Evolutionary conservation across 1,140 invertebrate genomes (phyloP), one percentile per base, ranked within the genome.

Genomic region (Meloidogyne floridensis): DNA sequence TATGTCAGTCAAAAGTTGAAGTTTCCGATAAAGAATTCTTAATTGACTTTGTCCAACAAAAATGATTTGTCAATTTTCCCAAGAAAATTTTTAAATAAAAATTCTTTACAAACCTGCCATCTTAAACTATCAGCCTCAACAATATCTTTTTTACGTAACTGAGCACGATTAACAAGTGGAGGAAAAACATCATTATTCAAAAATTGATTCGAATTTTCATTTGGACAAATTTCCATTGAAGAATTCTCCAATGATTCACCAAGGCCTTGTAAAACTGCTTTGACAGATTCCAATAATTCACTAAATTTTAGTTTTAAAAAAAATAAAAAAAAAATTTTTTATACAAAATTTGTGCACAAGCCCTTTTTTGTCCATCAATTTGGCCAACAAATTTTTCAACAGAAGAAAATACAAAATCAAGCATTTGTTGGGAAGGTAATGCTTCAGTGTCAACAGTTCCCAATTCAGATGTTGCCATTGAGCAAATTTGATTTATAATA

Each of bases 41-140:
- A 32, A 32, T 32, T 32, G 32, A 32, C 32, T 32, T 32, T 32
- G 32, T 32, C 32, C 32, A 32, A 32, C 32, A 32, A 32, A 32
- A 32, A 32, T 32, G 32, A 32, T 32, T 32, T 32, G 32, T 32
- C 32, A 32, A 32, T 32, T 32, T 32, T 32, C 32, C 32, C 32
- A 32, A 32, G 32, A 32, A 32, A 32, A 32, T 32, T 32, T 32
- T 13, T n/a, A 65, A 65, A 65, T 65, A 65, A 59, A 59, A 47
- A 8, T 8, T 47, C 47, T 47, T 2, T n/a, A 6, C 15, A n/a
- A 65, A 65, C 77, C 75, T 89, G 87, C 89, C 89, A 89, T 9
- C 89, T 82, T 11, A 89, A 76, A 54, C 84, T 83, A 75, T 89
- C 88, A 10, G 88, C 87, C 73, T 89, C 88, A 43, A 84, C 87